A percentile compares a stretch with the other conserved stretches of the same genome.
phyloP scores from a whole-genome alignment of 2,797 vertebrate genomes.

The Acipenser oxyrinchus region DNA sequence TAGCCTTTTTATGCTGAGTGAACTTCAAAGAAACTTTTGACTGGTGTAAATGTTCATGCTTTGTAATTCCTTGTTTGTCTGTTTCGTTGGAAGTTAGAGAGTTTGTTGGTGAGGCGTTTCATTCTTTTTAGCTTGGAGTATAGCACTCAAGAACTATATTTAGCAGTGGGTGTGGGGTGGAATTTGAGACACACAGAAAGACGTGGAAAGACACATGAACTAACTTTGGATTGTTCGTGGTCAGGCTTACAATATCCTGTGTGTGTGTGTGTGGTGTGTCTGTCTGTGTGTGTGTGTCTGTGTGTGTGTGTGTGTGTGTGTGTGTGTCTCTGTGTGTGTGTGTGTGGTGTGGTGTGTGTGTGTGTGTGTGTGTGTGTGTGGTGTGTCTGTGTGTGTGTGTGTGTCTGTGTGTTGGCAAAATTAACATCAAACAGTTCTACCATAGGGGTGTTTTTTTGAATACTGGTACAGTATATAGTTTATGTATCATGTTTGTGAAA shows the following conservation, averaged over 20 bases:
- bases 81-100: conserved; percentile 21
- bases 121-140: conserved; percentile 19
- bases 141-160: conserved; percentile 70
- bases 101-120: conserved; percentile 32
- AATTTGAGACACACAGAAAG: conserved; percentile 50
- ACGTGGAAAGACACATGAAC: conserved; percentile 45
- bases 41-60: conserved; percentile 4
- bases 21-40: conserved; percentile 10
- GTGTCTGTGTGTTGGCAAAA: too few relatives aligned
- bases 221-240: conserved; percentile 35
- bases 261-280: conserved; percentile 16
- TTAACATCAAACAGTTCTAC: too few relatives aligned
- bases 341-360: conserved; percentile 22
- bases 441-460: too few relatives aligned
- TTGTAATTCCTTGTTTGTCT: conserved; percentile 13
- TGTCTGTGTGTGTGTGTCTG: conserved; percentile 9
- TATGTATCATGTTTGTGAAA: too few relatives aligned
- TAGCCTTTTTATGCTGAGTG: not conserved
- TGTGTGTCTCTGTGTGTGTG: conserved; percentile 13
- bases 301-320: conserved; percentile 18
- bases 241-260: conserved; percentile 50
- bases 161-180: conserved; percentile 60
- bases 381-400: too few relatives aligned
- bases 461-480: too few relatives aligned
- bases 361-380: conserved; percentile 9